These are phyloP conservation scores for Sturnira hondurensis DNA, from an alignment of 2,113 vertebrate species.

Conservation along the genomic window DNA sequence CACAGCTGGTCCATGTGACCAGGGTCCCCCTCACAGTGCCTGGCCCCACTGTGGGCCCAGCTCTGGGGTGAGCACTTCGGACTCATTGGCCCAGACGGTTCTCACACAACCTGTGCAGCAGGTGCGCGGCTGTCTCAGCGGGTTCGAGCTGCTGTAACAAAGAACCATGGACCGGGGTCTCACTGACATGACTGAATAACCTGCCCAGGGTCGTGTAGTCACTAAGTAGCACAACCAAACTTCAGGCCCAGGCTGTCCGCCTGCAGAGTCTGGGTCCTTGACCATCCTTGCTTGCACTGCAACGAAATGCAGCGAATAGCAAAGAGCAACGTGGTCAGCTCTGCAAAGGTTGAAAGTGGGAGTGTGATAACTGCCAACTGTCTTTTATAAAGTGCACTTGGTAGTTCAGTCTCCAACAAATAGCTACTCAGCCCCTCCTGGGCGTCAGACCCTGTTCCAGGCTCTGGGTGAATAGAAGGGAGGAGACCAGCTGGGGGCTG, in stretches of 20 bases:
- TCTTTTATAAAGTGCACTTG: neutral
- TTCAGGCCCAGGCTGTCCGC: neutral
- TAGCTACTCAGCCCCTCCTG: neutral
- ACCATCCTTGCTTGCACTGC: neutral
- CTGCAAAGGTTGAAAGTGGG: neutral
- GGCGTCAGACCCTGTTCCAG: neutral
- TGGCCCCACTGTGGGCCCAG: neutral
- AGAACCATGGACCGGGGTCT: neutral
- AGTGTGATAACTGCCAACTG: neutral
- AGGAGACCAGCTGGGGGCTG: neutral
- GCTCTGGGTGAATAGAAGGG: neutral
- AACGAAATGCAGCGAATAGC: neutral
- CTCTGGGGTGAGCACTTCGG: neutral
- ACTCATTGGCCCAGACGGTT: accelerated
- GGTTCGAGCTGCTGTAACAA: neutral
- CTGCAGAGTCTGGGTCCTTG: neutral
- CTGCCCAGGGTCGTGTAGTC: neutral
- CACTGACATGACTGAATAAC: neutral
- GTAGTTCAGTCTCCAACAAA: neutral
- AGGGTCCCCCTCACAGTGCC: neutral
- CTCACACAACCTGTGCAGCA: neutral
- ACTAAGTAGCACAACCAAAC: neutral
- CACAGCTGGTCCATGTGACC: neutral
- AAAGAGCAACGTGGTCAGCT: accelerated
- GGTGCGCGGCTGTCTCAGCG: neutral